phyloP scores from a whole-genome alignment of 2,113 vertebrate species.

The Catharus fuscescens region DNA sequence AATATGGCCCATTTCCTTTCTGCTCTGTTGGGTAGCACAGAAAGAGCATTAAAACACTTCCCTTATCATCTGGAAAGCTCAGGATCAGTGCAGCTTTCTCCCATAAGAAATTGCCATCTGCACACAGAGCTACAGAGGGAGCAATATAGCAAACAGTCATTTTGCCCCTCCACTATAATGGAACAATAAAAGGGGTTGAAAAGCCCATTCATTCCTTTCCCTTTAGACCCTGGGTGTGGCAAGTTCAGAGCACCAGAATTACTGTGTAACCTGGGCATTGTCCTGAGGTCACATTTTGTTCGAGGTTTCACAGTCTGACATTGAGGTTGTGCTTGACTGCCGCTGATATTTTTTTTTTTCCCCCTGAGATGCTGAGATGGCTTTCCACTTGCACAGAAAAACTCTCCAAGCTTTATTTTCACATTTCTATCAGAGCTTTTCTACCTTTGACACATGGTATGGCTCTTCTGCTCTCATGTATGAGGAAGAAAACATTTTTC shows the following conservation, averaged over 20 bases:
- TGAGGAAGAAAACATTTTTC: not conserved
- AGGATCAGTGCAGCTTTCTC: not conserved
- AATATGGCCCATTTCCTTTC: not conserved
- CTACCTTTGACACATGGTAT: not conserved
- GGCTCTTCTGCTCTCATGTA: not conserved
- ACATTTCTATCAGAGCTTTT: not conserved
- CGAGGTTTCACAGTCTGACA: not conserved
- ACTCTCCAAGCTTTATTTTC: not conserved
- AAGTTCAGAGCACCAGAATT: not conserved
- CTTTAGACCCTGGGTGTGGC: not conserved
- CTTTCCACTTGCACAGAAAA: not conserved
- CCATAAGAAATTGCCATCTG: not conserved
- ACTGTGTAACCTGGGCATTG: not conserved
- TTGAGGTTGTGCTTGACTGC: not conserved
- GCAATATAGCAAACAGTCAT: fast-evolving
- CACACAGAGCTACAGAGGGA: not conserved
- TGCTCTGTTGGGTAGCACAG: not conserved
- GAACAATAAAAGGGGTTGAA: not conserved
- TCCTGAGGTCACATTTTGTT: not conserved
- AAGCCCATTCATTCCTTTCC: not conserved
- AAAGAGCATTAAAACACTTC: not conserved
- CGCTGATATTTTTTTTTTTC: not conserved
- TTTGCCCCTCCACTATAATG: not conserved
- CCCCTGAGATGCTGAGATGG: not conserved
- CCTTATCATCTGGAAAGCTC: not conserved